phyloP scores from a whole-genome alignment of 1,140 invertebrate genomes.

The Centruroides vittatus region DNA sequence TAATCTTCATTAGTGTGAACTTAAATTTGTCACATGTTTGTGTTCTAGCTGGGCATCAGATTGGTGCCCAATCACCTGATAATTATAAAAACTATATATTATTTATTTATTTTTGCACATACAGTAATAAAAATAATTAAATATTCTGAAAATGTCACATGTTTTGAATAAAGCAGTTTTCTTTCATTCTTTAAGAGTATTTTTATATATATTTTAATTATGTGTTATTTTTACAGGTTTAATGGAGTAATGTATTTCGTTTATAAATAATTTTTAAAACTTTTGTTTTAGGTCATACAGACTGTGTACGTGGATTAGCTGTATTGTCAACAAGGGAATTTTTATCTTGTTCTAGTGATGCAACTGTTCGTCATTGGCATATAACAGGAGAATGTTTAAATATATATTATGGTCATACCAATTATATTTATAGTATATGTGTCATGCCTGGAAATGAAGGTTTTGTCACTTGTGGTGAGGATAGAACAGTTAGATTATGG shows the following conservation, averaged over 20 bases:
- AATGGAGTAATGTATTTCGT: conserved; percentile 1
- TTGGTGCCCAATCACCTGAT: no score
- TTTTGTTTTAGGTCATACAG: conserved; percentile 54
- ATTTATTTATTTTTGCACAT: no score
- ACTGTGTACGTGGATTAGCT: conserved; percentile 70
- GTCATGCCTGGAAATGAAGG: conserved; percentile 41
- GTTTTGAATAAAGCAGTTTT: neutral
- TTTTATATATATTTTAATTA: conserved; percentile 1
- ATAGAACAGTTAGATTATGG: conserved; percentile 76
- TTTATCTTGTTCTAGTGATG: conserved; percentile 83
- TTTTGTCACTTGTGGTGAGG: conserved; percentile 69
- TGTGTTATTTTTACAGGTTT: conserved; percentile 7
- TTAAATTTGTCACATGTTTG: no score
- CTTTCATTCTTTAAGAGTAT: neutral
- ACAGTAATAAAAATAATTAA: no score
- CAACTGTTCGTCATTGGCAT: conserved; percentile 63
- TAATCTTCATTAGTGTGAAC: no score
- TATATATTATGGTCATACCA: conserved; percentile 61
- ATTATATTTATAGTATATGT: conserved; percentile 46
- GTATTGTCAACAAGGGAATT: conserved; percentile 52
- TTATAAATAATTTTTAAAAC: neutral
- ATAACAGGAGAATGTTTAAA: conserved; percentile 57
- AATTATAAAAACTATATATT: no score
- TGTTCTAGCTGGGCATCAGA: no score
- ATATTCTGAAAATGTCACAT: no score